A percentile compares a stretch with the other conserved stretches of the same genome.
phyloP scores from a whole-genome alignment of 37 sponge, comb jelly and placozoan genomes.

The Beroe forskalii region DNA sequence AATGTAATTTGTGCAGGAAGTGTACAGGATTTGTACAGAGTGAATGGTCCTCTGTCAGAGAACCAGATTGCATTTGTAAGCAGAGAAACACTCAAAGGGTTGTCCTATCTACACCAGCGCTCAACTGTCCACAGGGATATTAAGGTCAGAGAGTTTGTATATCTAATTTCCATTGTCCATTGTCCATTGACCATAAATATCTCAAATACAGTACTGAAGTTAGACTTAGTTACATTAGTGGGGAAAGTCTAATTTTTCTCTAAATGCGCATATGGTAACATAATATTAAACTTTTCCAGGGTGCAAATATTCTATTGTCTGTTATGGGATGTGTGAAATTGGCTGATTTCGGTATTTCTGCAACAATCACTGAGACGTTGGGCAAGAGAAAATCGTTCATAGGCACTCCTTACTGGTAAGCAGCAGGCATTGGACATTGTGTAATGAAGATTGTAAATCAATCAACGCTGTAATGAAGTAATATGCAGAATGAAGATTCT shows the following conservation, averaged over 20 bases:
- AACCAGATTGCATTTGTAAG: conserved; percentile 89
- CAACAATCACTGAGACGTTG: conserved; percentile 79
- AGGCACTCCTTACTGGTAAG: conserved; percentile 92
- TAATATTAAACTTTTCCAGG: too few species aligned
- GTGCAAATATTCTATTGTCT: conserved; percentile 83
- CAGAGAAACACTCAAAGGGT: conserved; percentile 80
- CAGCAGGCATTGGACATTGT: not conserved
- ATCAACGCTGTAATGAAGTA: not conserved
- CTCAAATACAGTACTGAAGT: too few species aligned
- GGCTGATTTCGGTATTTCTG: conserved; percentile 96
- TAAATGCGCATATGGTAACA: too few species aligned
- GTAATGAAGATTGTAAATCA: too few species aligned
- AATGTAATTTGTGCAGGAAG: too few species aligned
- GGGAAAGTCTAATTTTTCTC: too few species aligned
- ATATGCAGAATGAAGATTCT: too few species aligned
- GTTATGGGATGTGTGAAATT: conserved; percentile 26
- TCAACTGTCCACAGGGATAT: conserved; percentile 54
- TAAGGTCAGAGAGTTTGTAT: too few species aligned
- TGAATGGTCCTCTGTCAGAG: conserved; percentile 72
- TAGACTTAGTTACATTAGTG: too few species aligned
- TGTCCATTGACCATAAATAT: too few species aligned
- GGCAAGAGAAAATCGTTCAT: conserved; percentile 92
- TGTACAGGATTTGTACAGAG: conserved; percentile 60
- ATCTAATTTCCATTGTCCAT: too few species aligned
- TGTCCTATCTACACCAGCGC: conserved; percentile 57